A percentile compares a stretch with the other conserved stretches of the same genome.
These are phyloP conservation scores for Halictus quadricinctus DNA, from an alignment of 2,888 invertebrate species.

Conservation along the genomic window DNA sequence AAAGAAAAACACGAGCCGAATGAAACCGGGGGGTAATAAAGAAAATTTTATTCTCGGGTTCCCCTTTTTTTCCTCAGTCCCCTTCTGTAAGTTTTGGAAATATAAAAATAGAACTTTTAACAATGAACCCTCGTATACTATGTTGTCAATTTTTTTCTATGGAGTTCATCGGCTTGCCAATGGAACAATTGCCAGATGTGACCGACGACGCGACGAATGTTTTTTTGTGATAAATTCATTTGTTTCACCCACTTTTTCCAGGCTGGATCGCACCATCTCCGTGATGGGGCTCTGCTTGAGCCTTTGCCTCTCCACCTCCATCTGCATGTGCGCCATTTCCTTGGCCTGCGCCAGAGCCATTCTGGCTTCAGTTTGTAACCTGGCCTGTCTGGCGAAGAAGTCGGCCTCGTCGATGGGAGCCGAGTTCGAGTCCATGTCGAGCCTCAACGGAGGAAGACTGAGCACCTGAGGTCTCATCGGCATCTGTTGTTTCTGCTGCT, in stretches of 20 bases:
- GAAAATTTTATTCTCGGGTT: not conserved
- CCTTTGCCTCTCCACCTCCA: conserved; percentile 91
- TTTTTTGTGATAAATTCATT: not conserved
- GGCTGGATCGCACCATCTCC: conserved; percentile 91
- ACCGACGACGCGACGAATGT: not conserved
- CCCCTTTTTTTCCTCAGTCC: not conserved
- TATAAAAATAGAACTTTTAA: no score
- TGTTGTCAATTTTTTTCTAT: no score
- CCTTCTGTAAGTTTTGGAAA: no score
- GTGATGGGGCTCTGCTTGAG: conserved; percentile 92
- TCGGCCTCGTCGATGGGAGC: conserved; percentile 86
- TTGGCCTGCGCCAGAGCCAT: conserved; percentile 95
- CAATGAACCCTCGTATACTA: no score
- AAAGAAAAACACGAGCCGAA: not conserved
- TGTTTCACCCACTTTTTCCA: conserved; percentile 85
- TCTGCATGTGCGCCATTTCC: conserved; percentile 95
- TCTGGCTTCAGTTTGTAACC: conserved; percentile 93
- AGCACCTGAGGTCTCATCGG: conserved; percentile 76
- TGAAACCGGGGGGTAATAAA: not conserved
- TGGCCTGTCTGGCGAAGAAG: conserved; percentile 91
- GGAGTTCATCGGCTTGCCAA: no score
- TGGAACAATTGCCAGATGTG: not conserved
- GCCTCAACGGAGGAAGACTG: conserved; percentile 78
- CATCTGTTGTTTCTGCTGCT: conserved; percentile 61
- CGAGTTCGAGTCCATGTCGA: conserved; percentile 72